Evolutionary conservation across 1,140 invertebrate species (phyloP), one percentile per base, ranked within the genome.

Genomic region (Trachymyrmex septentrionalis): DNA sequence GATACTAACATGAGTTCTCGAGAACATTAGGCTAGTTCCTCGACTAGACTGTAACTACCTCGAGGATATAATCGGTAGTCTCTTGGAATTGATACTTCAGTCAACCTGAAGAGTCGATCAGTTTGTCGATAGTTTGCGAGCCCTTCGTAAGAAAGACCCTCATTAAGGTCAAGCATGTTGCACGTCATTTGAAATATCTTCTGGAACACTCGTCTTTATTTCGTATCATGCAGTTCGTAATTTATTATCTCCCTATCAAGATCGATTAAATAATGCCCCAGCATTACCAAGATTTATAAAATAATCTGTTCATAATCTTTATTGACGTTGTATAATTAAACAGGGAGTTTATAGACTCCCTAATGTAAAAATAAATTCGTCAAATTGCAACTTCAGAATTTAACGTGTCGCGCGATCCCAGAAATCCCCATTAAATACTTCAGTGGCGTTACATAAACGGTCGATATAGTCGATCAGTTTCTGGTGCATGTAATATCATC

Each of bases 41-140:
- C 34, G 50, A 80, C 64, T 53, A 81, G 77, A 86, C 85, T 71
- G 85, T 82, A 86, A 86, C 64, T 86, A 81, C 55, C 50, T 63
- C 44, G 24, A 82, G 64, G 50, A 86, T 86, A 71, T 82, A 86
- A 86, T 82, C 76, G 55, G 77, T 53, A 86, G 67, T 86, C 76
- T 81, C 80, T 34, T 55, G 77, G 53, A 75, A 86, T 57, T 86
- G 77, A 86, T 86, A 81, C 38, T 81, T 59, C 61, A 86, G 78
- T 86, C 77, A 86, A 86, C 44, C 64, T 82, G 66, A 69, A 80
- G 85, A 69, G 76, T n/a, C n/a, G n/a, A n/a, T n/a, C n/a, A n/a
- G n/a, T 72, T 86, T 82, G 72, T 86, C 85, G 77, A 86, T 86
- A 80, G 76, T 86, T 86, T 19, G 77, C 67, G 77, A 57, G 50